These are phyloP conservation scores for Monarcha castaneiventris DNA, from an alignment of 2,113 vertebrate genomes.

Conservation along the genomic window DNA sequence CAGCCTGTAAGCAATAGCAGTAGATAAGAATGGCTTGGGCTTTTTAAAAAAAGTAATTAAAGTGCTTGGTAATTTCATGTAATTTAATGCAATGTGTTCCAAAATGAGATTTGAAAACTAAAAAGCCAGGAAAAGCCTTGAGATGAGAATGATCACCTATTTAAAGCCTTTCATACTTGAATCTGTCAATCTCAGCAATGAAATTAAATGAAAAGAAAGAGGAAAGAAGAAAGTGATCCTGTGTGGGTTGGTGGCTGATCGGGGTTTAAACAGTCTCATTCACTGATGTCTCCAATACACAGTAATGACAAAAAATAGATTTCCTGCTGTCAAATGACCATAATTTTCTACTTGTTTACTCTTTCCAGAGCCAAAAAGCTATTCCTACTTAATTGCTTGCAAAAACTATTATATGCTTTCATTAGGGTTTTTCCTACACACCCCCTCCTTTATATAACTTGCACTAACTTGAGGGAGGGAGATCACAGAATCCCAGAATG, in stretches of 20 bases:
- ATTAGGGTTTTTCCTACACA: neutral
- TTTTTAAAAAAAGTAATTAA: constrained; percentile 33
- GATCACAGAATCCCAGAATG: neutral
- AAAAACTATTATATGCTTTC: neutral
- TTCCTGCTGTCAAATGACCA: constrained; percentile 33
- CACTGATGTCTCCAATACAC: constrained; percentile 3
- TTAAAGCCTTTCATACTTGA: constrained; percentile 25
- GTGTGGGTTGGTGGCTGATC: constrained; percentile 22
- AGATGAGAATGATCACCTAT: constrained; percentile 5
- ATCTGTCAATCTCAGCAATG: constrained; percentile 18
- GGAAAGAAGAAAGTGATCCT: constrained; percentile 28
- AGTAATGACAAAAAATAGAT: constrained; percentile 16
- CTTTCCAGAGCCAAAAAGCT: neutral
- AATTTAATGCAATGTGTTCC: constrained; percentile 8
- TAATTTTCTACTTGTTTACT: constrained; percentile 41
- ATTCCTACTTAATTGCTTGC: constrained; percentile 11
- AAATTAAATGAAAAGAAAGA: constrained; percentile 23
- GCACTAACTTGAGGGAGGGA: neutral
- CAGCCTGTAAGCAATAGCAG: neutral
- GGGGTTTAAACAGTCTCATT: constrained; percentile 18
- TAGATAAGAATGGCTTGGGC: neutral
- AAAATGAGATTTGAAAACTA: constrained; percentile 34
- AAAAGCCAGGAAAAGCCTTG: constrained; percentile 23
- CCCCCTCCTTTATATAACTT: neutral
- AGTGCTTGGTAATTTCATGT: constrained; percentile 12